A percentile compares a stretch with the other conserved stretches of the same genome.
Evolutionary conservation across 2,797 vertebrate species (phyloP).

Genomic region (Phoxinus dragarum): DNA sequence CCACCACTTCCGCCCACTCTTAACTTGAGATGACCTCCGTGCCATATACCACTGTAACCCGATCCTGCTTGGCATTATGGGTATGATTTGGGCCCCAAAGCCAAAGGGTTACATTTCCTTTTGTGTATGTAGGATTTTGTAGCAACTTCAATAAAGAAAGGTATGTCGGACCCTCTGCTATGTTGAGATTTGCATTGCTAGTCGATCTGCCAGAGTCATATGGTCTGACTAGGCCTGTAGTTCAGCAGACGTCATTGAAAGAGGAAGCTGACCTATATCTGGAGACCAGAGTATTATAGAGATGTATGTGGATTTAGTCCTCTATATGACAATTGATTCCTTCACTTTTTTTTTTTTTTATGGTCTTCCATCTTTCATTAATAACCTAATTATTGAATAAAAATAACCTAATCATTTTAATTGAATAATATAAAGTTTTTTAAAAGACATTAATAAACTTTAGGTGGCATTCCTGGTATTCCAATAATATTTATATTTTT

Average conservation of each 20-base stretch:
- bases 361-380: neutral
- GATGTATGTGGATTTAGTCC: neutral
- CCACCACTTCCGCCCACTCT: slow-evolving; percentile 17
- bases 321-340: neutral
- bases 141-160: slow-evolving; percentile 53
- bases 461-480: neutral
- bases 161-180: slow-evolving; percentile 29
- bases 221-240: neutral
- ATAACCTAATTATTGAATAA: neutral
- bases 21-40: slow-evolving; percentile 50
- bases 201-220: neutral
- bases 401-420: too few relatives aligned
- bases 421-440: too few relatives aligned
- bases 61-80: slow-evolving; percentile 46
- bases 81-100: slow-evolving; percentile 41
- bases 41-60: slow-evolving; percentile 49
- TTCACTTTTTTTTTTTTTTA: neutral
- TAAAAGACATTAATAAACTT: neutral
- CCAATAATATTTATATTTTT: too few relatives aligned
- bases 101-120: slow-evolving; percentile 48
- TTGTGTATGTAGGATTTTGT: slow-evolving; percentile 46
- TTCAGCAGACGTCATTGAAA: slow-evolving; percentile 7
- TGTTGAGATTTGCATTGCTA: slow-evolving; percentile 27
- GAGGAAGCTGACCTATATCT: slow-evolving; percentile 5
- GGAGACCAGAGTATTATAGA: slow-evolving; percentile 2